phyloP scores from a whole-genome alignment of 2,888 invertebrate species.

The Anthrax anthrax region DNA sequence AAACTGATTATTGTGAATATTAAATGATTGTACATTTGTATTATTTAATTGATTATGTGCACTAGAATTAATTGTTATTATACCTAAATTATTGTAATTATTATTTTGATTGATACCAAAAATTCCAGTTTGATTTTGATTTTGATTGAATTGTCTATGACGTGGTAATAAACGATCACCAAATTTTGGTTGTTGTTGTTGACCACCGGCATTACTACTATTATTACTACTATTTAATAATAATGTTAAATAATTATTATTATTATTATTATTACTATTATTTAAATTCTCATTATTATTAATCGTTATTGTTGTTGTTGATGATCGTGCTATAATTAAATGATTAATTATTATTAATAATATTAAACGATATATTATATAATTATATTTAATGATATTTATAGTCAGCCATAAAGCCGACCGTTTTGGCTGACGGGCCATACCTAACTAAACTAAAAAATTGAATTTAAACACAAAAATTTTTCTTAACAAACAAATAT shows the following conservation, averaged over 20 bases:
- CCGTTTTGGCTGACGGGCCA: slow-evolving; percentile 29
- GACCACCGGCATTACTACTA: slow-evolving; percentile 4
- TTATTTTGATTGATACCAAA: slow-evolving; percentile 12
- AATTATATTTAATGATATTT: slow-evolving; percentile 4
- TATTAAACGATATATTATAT: neutral
- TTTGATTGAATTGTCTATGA: slow-evolving; percentile 18
- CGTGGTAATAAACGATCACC: slow-evolving; percentile 26
- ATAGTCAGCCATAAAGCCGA: slow-evolving; percentile 19
- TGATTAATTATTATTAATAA: neutral
- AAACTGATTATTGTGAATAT: too few relatives aligned
- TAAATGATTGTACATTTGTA: slow-evolving; percentile 2
- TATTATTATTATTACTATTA: slow-evolving; percentile 1
- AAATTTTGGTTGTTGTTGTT: slow-evolving; percentile 22
- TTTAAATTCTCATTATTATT: neutral
- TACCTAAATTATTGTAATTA: slow-evolving; percentile 3
- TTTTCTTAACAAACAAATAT: too few relatives aligned
- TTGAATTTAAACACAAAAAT: too few relatives aligned
- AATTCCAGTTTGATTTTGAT: neutral
- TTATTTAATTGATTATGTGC: neutral
- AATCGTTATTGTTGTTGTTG: neutral
- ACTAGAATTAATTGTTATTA: neutral
- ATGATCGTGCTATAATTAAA: too few relatives aligned
- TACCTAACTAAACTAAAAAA: slow-evolving; percentile 26
- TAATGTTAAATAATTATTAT: neutral
- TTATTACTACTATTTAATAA: slow-evolving; percentile 10